Evolutionary conservation across 2,888 invertebrate genomes (phyloP).

Genomic region (Tortricodes alternella): DNA sequence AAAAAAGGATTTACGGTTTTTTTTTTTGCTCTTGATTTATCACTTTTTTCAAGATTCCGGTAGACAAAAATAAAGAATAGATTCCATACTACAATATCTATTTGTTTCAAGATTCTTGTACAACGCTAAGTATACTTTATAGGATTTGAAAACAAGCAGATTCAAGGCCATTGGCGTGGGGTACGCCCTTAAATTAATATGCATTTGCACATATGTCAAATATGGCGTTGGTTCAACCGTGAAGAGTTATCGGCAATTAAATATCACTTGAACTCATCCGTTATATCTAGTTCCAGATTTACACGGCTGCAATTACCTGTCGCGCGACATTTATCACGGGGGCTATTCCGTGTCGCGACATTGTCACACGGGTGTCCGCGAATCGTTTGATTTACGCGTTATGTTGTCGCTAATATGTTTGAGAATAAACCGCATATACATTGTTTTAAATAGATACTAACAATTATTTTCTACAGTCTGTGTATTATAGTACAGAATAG

Average conservation of each 20-base stretch:
- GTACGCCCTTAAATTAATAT: too few relatives aligned
- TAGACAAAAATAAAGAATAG: too few relatives aligned
- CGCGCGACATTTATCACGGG: constrained; percentile 16
- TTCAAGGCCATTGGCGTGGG: too few relatives aligned
- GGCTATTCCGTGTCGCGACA: constrained; percentile 41
- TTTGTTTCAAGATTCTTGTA: too few relatives aligned
- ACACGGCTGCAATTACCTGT: constrained; percentile 23
- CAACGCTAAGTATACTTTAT: too few relatives aligned
- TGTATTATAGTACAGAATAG: neutral
- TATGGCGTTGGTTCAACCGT: too few relatives aligned
- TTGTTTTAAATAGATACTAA: neutral
- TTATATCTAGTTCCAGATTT: constrained; percentile 8
- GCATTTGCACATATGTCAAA: too few relatives aligned
- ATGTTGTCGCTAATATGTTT: constrained; percentile 20
- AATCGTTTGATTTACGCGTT: constrained; percentile 51
- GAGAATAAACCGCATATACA: neutral
- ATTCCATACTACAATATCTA: too few relatives aligned
- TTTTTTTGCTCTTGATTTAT: too few relatives aligned
- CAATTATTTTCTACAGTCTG: neutral
- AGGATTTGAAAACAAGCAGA: too few relatives aligned
- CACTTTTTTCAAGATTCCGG: too few relatives aligned
- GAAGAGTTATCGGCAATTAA: constrained; percentile 11
- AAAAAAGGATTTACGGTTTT: too few relatives aligned
- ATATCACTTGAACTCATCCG: constrained; percentile 15
- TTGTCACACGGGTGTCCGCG: constrained; percentile 44